These are phyloP conservation scores for Oreochromis spilurus DNA, from an alignment of 2,113 vertebrate species.

Conservation along the genomic window DNA sequence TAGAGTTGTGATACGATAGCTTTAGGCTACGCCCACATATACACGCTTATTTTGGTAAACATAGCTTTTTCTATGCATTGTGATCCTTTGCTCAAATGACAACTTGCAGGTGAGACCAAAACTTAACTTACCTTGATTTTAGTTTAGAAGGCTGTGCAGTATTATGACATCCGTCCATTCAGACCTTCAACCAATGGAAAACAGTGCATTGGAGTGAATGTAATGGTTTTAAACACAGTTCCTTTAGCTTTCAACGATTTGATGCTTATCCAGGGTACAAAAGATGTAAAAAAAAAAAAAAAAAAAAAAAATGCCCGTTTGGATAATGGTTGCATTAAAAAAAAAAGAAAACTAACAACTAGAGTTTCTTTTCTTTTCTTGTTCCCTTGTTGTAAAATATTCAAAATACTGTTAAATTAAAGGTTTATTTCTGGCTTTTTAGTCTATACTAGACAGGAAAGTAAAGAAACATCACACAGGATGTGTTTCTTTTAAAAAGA, in stretches of 20 bases:
- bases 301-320: not conserved
- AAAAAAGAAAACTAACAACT: not conserved
- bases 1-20: not conserved
- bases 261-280: not conserved
- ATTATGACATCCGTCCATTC: not conserved
- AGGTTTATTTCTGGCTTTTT: not conserved
- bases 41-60: not conserved
- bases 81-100: not conserved
- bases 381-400: not conserved
- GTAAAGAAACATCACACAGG: not conserved
- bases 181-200: not conserved
- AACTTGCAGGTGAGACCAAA: not conserved
- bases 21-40: not conserved
- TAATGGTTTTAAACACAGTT: not conserved
- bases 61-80: not conserved
- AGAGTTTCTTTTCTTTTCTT: not conserved
- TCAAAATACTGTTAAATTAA: not conserved
- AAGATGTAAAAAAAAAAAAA: not conserved
- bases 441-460: not conserved
- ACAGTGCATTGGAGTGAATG: not conserved
- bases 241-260: not conserved
- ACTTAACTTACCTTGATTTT: not conserved
- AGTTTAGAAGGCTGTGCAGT: not conserved
- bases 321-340: not conserved
- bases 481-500: not conserved